These are phyloP conservation scores for Drosophila hydei DNA, from an alignment of 1,140 invertebrate species.

Conservation along the genomic window DNA sequence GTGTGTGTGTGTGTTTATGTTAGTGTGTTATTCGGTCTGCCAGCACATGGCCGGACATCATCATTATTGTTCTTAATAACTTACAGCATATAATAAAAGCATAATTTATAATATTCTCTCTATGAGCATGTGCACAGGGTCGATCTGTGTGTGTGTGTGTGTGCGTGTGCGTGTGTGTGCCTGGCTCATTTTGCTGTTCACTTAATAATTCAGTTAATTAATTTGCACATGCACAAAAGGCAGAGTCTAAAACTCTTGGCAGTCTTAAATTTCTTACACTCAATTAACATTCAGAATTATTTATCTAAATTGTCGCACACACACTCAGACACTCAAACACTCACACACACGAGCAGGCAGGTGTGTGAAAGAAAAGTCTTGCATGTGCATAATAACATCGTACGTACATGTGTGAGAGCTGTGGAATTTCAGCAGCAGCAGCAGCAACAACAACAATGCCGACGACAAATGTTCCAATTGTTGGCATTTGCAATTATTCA, in stretches of 20 bases:
- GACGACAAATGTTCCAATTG: constrained; percentile 73
- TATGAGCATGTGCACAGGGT: constrained; percentile 11
- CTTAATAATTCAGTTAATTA: constrained; percentile 81
- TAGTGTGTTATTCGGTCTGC: constrained; percentile 15
- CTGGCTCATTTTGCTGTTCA: constrained; percentile 41
- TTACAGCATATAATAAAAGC: constrained; percentile 78
- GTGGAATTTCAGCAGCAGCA: constrained; percentile 50
- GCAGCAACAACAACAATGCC: constrained; percentile 30
- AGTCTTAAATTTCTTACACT: constrained; percentile 69
- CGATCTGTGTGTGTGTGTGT: constrained; percentile 8
- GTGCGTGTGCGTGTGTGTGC: constrained; percentile 6
- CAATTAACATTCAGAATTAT: constrained; percentile 80
- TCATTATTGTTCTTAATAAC: constrained; percentile 70
- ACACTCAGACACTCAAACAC: constrained; percentile 21
- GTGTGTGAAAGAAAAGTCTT: constrained; percentile 40
- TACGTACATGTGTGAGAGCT: not conserved
- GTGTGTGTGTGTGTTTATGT: constrained; percentile 5
- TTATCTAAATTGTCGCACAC: constrained; percentile 70
- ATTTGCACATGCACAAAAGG: constrained; percentile 64
- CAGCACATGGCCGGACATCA: constrained; percentile 72
- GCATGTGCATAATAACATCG: constrained; percentile 32
- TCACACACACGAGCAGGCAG: not conserved
- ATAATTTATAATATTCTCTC: constrained; percentile 72
- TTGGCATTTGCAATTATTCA: constrained; percentile 81
- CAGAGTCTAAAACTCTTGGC: constrained; percentile 56